Evolutionary conservation across 1,140 invertebrate species (phyloP).

Genomic region (Drosophila jambulina): DNA sequence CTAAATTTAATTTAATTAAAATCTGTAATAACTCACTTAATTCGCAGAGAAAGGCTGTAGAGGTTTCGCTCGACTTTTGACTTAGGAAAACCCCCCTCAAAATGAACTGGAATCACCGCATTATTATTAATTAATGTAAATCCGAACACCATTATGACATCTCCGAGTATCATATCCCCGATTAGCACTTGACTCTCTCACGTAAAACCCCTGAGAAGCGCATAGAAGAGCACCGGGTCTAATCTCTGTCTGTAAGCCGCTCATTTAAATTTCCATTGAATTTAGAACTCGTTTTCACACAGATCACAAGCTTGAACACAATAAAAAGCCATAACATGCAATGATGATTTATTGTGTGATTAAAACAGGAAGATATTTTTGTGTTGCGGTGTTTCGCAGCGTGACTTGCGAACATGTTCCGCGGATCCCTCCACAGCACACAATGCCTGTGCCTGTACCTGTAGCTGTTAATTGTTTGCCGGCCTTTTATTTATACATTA

Average conservation of each 20-base stretch:
- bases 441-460: constrained; percentile 5
- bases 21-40: not conserved
- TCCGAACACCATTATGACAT: constrained; percentile 29
- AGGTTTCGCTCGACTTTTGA: not conserved
- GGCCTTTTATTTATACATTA: constrained; percentile 63
- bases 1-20: not conserved
- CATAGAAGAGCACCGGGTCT: constrained; percentile 15
- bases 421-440: constrained; percentile 6
- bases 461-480: constrained; percentile 51
- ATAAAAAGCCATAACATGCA: constrained; percentile 64
- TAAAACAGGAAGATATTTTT: constrained; percentile 81
- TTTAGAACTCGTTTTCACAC: constrained; percentile 71
- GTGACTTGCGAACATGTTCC: constrained; percentile 76
- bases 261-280: constrained; percentile 58
- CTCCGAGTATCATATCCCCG: constrained; percentile 28
- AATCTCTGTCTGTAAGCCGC: constrained; percentile 5
- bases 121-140: constrained; percentile 9
- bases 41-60: not conserved
- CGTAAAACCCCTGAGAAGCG: constrained; percentile 24
- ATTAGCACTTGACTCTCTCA: constrained; percentile 30
- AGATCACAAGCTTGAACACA: constrained; percentile 51
- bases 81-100: not conserved
- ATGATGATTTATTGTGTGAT: constrained; percentile 81
- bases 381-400: constrained; percentile 41
- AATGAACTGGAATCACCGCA: not conserved